These are phyloP conservation scores for Saturnia pavonia DNA, from an alignment of 2,888 invertebrate species.

Conservation along the genomic window DNA sequence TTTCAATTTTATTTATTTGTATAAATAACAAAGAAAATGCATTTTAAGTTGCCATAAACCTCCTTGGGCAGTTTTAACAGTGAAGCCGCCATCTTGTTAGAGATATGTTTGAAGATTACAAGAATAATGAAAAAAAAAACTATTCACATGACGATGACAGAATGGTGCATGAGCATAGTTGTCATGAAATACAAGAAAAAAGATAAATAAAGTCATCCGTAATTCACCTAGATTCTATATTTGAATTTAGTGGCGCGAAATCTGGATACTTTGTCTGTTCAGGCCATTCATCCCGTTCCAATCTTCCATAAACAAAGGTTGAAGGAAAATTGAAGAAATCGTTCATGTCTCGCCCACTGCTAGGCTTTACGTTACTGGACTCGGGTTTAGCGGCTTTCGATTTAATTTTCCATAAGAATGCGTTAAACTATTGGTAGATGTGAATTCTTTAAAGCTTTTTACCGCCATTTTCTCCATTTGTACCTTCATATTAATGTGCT, in stretches of 20 bases:
- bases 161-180: too few relatives aligned
- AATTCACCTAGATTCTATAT: not conserved
- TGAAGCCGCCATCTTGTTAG: too few relatives aligned
- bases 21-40: too few relatives aligned
- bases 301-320: constrained; percentile 1
- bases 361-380: not conserved
- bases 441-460: not conserved
- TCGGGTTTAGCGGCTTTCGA: not conserved
- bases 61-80: too few relatives aligned
- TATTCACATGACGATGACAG: too few relatives aligned
- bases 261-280: not conserved
- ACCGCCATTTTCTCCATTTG: too few relatives aligned
- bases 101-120: too few relatives aligned
- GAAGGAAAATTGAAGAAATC: constrained; percentile 4
- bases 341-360: not conserved
- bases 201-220: not conserved
- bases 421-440: not conserved
- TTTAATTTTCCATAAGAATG: not conserved
- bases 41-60: too few relatives aligned
- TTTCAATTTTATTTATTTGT: too few relatives aligned
- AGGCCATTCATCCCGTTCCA: not conserved
- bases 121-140: too few relatives aligned
- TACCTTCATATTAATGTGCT: too few relatives aligned
- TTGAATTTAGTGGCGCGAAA: not conserved
- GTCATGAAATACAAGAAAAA: too few relatives aligned